Evolutionary conservation across 2,113 vertebrate species (phyloP).

Genomic region (Neopipo cinnamomea): DNA sequence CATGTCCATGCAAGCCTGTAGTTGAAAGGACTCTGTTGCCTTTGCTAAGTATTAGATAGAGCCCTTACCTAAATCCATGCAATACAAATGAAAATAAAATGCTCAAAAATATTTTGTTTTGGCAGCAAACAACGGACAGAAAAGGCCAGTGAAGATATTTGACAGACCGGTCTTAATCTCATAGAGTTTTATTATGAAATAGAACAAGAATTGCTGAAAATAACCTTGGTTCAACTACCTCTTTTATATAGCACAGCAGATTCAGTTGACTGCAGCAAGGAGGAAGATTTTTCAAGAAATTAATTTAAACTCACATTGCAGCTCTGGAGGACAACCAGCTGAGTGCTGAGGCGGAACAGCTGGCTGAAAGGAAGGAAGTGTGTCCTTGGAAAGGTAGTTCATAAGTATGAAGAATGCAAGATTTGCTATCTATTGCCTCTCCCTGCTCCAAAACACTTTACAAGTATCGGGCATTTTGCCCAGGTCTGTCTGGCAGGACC

Average conservation of each 20-base stretch:
- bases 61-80: background rate
- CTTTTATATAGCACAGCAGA: background rate
- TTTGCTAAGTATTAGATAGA: background rate
- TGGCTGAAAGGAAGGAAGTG: slow-evolving; percentile 35
- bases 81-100: background rate
- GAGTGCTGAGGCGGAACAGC: slow-evolving; percentile 48
- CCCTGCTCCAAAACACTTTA: slow-evolving; percentile 23
- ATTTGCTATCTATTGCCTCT: slow-evolving; percentile 31
- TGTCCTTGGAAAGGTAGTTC: slow-evolving; percentile 56
- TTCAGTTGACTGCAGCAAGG: background rate
- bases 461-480: background rate
- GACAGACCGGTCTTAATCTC: background rate
- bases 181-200: background rate
- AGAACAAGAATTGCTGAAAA: background rate
- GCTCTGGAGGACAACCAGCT: slow-evolving; percentile 29
- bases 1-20: background rate
- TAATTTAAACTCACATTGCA: background rate
- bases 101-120: background rate
- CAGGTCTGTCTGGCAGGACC: background rate
- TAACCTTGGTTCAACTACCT: background rate
- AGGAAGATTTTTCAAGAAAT: slow-evolving; percentile 1
- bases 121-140: background rate
- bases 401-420: background rate
- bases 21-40: background rate
- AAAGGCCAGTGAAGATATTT: background rate